Percentiles rank a stretch among this genome's conserved stretches.
These are phyloP conservation scores for Todus mexicanus DNA, from an alignment of 2,797 vertebrate species.

Conservation along the genomic window DNA sequence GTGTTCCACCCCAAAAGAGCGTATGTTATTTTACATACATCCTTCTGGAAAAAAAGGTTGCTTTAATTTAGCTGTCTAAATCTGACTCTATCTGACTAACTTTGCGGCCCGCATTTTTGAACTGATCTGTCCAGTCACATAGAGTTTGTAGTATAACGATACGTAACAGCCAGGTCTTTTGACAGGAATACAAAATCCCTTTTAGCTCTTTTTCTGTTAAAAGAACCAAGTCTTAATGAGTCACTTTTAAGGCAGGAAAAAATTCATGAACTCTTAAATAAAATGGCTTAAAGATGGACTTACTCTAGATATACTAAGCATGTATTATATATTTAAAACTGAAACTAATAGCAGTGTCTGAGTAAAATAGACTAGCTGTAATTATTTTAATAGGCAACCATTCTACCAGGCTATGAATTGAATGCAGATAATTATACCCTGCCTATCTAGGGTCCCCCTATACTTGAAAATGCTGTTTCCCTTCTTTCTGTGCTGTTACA, in stretches of 20 bases:
- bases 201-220: not conserved
- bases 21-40: not conserved
- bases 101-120: not conserved
- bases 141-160: not conserved
- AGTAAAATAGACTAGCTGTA: constrained; percentile 28
- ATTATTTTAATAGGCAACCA: constrained; percentile 35
- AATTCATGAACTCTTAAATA: not conserved
- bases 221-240: not conserved
- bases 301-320: not conserved
- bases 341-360: constrained; percentile 1
- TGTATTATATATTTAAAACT: not conserved
- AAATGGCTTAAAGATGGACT: not conserved
- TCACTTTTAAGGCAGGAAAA: not conserved
- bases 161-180: not conserved
- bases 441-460: not conserved
- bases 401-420: not conserved
- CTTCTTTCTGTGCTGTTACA: not conserved
- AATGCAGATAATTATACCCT: not conserved
- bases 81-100: not conserved
- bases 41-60: not conserved
- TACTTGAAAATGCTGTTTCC: not conserved
- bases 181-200: not conserved
- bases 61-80: not conserved
- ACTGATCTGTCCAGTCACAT: not conserved
- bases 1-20: not conserved